Evolutionary conservation across 2,888 invertebrate genomes (phyloP), one percentile per base, ranked within the genome.

Genomic region (Torymus texanus): DNA sequence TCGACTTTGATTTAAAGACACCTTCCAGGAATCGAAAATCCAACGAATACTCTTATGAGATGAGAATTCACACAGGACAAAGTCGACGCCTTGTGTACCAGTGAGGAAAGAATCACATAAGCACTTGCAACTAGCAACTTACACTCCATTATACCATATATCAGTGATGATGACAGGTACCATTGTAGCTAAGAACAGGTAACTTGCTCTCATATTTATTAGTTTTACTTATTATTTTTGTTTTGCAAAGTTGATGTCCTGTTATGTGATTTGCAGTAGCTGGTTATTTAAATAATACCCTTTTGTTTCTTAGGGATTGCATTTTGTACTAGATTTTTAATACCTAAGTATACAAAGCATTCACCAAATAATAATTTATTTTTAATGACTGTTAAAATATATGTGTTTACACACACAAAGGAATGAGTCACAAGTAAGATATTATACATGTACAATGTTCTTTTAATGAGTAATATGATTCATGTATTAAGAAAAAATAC

Each of bases 61-160:
- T 78, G 16, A 50, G 1, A 62, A 41, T 71, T 75, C 55, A 51
- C 10, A 53, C 50, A 74, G 71, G 65, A 78, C 66, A 81, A 81
- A 79, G 79, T 76, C 81, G 70, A 81, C 75, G 81, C 58, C 78
- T 81, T 61, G 51, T 71, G 65, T 74, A 53, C 59, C 62, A 79
- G 55, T 67, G 70, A 73, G 24, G 74, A 71, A 62, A 66, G 29
- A 68, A 18, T 68, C 63, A 77, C 67, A 77, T 73, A 79, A 77
- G 55, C 70, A 67, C 70, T 78, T 74, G 14, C 67, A 79, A 71
- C 74, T 65, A 82, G 81, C 51, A 81, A 90, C 90, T 90, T 90
- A 90, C 90, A 86, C 84, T 88, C 87, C 87, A 72, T 84, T 86
- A 85, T 86, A 88, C 88, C 88, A 89, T 83, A 88, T 87, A 88